phyloP scores from a whole-genome alignment of 2,113 vertebrate species.

The Siniperca knerii region DNA sequence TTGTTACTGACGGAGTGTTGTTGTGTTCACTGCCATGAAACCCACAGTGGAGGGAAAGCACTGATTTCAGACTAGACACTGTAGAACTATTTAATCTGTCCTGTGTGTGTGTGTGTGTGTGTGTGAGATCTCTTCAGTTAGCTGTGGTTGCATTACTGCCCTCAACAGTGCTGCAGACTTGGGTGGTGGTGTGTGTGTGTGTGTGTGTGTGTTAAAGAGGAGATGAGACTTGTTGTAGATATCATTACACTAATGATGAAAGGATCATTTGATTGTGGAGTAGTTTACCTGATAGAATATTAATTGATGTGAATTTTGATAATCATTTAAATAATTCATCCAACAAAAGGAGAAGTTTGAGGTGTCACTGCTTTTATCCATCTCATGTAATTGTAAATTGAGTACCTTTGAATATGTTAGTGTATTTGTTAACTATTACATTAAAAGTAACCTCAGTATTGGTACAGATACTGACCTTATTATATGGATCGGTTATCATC shows the following conservation, averaged over 20 bases:
- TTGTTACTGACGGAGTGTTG: not conserved
- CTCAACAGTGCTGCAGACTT: not conserved
- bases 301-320: not conserved
- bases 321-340: no score
- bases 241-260: not conserved
- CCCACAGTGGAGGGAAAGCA: constrained; percentile 29
- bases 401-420: not conserved
- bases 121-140: not conserved
- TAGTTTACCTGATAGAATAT: no score
- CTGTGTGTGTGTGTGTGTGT: constrained; percentile 39
- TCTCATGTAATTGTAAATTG: not conserved
- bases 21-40: constrained; percentile 30
- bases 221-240: not conserved
- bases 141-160: not conserved
- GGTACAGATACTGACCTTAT: no score
- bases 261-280: not conserved
- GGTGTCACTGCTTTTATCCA: no score
- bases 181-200: not conserved
- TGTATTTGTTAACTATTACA: not conserved
- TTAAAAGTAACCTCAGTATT: no score
- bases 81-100: constrained; percentile 50
- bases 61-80: constrained; percentile 55
- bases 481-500: not conserved
- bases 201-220: no score
- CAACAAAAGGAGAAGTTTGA: no score